phyloP scores from a whole-genome alignment of 1,140 invertebrate species.

The Anagrus nilaparvatae region DNA sequence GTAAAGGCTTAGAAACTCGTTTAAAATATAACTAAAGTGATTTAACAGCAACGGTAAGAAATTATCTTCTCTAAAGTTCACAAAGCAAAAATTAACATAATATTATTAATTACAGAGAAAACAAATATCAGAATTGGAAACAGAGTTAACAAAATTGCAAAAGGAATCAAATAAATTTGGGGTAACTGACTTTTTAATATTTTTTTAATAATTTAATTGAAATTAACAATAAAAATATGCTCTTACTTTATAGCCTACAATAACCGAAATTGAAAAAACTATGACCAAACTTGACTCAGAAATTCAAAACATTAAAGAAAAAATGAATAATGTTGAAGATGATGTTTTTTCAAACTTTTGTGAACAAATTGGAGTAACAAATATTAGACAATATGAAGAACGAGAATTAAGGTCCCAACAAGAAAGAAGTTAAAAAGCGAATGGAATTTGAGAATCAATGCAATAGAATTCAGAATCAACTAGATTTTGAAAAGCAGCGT shows the following conservation, averaged over 20 bases:
- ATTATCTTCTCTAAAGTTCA: no score
- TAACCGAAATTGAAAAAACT: constrained; percentile 49
- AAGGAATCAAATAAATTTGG: constrained; percentile 66
- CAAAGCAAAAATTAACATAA: no score
- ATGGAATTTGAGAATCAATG: constrained; percentile 97
- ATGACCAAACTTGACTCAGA: constrained; percentile 77
- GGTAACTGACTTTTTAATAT: no score
- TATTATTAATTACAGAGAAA: constrained; percentile 61
- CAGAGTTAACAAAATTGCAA: constrained; percentile 58
- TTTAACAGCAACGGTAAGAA: constrained; percentile 62
- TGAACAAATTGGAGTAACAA: constrained; percentile 83
- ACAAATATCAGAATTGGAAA: constrained; percentile 64
- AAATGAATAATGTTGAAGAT: constrained; percentile 96
- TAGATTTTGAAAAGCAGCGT: constrained; percentile 92
- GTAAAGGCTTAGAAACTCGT: constrained; percentile 93
- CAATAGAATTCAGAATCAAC: constrained; percentile 86
- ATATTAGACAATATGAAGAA: constrained; percentile 98
- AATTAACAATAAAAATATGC: no score
- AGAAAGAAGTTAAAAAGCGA: constrained; percentile 85
- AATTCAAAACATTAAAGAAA: constrained; percentile 88
- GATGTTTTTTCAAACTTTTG: constrained; percentile 94
- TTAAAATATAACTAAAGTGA: constrained; percentile 92
- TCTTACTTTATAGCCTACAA: constrained; percentile 34
- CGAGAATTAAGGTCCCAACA: constrained; percentile 90
- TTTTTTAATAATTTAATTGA: no score